Evolutionary conservation across 2,888 invertebrate species (phyloP), one percentile per base, ranked within the genome.

Genomic region (Sminthurides aquaticus): DNA sequence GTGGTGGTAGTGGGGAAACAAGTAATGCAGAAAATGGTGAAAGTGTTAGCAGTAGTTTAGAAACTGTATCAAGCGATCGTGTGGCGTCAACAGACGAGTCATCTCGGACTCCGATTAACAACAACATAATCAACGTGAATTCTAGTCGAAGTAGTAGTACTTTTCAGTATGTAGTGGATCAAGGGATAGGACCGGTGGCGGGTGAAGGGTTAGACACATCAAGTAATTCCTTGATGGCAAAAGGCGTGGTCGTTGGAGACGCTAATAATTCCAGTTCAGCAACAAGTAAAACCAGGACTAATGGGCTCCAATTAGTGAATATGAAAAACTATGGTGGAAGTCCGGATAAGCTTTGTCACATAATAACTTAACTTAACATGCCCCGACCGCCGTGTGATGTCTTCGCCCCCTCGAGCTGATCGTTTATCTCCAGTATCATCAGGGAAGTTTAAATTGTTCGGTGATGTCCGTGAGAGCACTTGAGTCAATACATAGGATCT

Each of bases 131-230:
- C 56, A 70, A 66, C 65, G 70, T 71, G 67, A 71, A 70, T 67
- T 71, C 71, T 69, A 71, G 70, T 69, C 70, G 71, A 69, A 70
- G 66, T 69, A 71, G 70, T 58, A 64, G 65, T 67, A 69, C 62
- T 57, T 62, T 62, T 57, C 62, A 62, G 49, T 62, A 56, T 43
- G 62, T 62, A 27, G 62, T 62, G 25, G 62, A 62, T 56, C 55
- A 56, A 49, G 62, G 62, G 43, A 54, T 62, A 52, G 48, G 62
- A 22, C 20, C 56, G 56, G 62, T 62, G 48, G 62, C 57, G 49
- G 60, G 64, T 48, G 67, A 67, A n/a, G 62, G 64, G 43, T 52
- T 62, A 60, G 67, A 67, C 28, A 48, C 64, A 22, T 8, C 52
- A 52, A 65, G 56, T 54, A 67, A 62, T 61, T 62, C 64, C 49